Conservation (phyloP, 1,140 invertebrate genomes). For the Pogonognathellus flavescens region DNA sequence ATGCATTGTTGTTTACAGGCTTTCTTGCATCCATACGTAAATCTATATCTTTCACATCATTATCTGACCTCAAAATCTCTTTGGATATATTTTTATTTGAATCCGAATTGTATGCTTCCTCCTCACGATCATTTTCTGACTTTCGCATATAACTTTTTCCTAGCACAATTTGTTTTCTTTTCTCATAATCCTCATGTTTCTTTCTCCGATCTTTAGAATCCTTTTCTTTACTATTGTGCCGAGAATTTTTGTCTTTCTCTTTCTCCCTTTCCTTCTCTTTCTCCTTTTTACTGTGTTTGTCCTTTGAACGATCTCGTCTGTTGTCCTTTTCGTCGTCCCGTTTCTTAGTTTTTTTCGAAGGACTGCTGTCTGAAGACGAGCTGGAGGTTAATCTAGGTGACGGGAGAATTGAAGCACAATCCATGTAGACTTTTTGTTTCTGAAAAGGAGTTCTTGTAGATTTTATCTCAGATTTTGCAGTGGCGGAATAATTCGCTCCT, state of each 20-base stretch:
- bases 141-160: not conserved
- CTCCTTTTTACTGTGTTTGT: not conserved
- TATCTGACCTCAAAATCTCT: no score
- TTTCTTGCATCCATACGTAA: no score
- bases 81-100: no score
- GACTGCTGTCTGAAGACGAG: no score
- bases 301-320: not conserved
- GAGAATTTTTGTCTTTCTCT: conserved; percentile 5
- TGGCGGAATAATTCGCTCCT: not conserved
- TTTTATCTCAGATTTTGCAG: not conserved
- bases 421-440: not conserved
- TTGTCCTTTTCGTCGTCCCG: not conserved
- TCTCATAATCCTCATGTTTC: not conserved
- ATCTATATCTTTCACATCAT: no score
- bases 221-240: not conserved
- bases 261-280: conserved; percentile 15
- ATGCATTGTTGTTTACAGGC: no score
- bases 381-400: no score
- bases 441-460: not conserved
- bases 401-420: not conserved
- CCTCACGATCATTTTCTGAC: conserved; percentile 16
- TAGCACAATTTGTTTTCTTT: not conserved
- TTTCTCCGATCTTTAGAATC: conserved; percentile 8
- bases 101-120: not conserved
- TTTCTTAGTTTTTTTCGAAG: not conserved